Percentiles rank a stretch among this genome's conserved stretches.
Evolutionary conservation across 2,888 invertebrate genomes (phyloP).

Genomic region (Copidosoma aretas): DNA sequence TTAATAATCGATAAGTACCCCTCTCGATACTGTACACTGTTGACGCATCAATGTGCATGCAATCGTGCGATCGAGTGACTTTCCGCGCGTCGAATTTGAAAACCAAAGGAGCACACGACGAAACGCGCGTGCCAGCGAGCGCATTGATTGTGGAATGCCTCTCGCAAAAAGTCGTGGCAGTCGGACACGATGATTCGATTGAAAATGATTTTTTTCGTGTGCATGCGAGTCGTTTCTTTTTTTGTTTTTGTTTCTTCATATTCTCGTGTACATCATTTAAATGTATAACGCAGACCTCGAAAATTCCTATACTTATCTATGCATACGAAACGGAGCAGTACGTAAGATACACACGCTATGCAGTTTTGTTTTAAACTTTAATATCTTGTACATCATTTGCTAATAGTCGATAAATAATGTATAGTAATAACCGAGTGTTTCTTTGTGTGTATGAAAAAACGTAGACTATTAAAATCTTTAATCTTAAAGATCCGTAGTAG

Average conservation of each 20-base stretch:
- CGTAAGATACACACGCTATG: no score
- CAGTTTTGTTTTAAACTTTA: no score
- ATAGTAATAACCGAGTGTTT: no score
- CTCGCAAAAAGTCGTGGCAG: constrained; percentile 51
- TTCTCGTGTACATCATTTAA: background rate
- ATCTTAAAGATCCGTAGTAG: no score
- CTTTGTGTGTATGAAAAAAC: no score
- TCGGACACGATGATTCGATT: constrained; percentile 51
- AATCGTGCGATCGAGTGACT: background rate
- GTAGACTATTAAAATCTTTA: no score
- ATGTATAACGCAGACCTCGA: constrained; percentile 47
- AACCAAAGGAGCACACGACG: background rate
- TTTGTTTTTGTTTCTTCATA: background rate
- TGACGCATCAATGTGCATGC: background rate
- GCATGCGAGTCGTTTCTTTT: no score
- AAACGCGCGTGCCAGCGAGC: background rate
- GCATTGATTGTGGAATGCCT: constrained; percentile 13
- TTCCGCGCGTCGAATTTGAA: background rate
- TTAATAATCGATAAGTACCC: background rate
- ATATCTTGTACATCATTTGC: no score
- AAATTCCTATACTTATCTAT: constrained; percentile 49
- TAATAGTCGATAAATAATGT: no score
- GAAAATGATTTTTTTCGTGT: constrained; percentile 40
- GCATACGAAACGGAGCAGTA: background rate
- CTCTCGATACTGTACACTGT: no score